Base-by-base conservation (phyloP, 2,113 vertebrate genomes). In the Odontophorus gujanensis region DNA sequence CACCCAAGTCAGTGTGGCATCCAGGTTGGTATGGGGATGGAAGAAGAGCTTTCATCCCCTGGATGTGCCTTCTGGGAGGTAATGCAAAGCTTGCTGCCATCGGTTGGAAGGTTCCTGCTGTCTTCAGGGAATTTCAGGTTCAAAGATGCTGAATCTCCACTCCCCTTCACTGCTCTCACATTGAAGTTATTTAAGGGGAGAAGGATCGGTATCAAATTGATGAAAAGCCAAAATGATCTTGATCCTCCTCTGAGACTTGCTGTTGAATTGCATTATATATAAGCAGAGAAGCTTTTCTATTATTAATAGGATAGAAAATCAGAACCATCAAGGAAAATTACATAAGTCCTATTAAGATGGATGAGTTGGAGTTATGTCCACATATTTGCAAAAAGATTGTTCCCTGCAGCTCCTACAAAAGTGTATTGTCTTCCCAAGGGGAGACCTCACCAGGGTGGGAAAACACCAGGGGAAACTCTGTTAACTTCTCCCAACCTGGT, bases 281-380 rank as follows among this genome's bases (percentile, higher is more conserved):
- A 96, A 96, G 93, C 85, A 95, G 76, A 93, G 93, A 43, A 93
- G 92, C 34, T 75, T 85, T 82, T 96, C 95, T 93, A 93, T 94
- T 95, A 96, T 96, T 96, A 95, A 97, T 94, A 89, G 87, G 87
- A 95, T 78, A 95, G 91, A 93, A 95, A 93, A 97, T 96, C 93
- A 95, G 95, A 95, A 85, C 89, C 82, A 95, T 91, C 94, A 93
- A 92, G 82, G 87, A 95, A 95, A 95, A 95, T 91, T 6, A 95
- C 85, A 7, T 81, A 83, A 95, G 81, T 81, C 76, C 63, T 93
- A 95, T 90, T 92, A 95, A 95, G 93, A 95, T 91, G 87, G 93
- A 96, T 92, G 95, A 93, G 57, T 72, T 74, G 65, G 76, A 93
- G 80, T 68, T 71, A 82, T 80, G 42, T 80, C 89, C 26, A 3